Percentiles rank a stretch among this genome's conserved stretches.
Evolutionary conservation across 2,113 vertebrate species (phyloP).

Genomic region (Copsychus sechellarum): DNA sequence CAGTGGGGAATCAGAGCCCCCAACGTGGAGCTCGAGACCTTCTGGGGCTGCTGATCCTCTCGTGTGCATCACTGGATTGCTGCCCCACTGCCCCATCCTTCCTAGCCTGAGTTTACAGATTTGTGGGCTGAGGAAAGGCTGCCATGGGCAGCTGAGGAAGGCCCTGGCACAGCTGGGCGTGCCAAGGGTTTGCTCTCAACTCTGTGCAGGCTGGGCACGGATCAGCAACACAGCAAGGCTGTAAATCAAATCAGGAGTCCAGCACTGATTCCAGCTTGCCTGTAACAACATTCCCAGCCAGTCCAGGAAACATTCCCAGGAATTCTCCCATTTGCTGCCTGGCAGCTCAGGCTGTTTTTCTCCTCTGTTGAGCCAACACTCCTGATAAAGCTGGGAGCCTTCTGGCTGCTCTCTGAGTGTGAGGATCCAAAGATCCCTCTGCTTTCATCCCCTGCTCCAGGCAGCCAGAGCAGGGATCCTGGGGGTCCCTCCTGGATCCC

Average conservation of each 20-base stretch:
- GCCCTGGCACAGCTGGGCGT: background rate
- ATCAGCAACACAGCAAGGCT: background rate
- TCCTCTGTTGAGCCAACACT: background rate
- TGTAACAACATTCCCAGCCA: background rate
- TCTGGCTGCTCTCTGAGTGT: accelerated
- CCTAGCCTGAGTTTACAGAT: background rate
- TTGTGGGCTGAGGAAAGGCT: background rate
- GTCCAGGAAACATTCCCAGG: conserved; percentile 24
- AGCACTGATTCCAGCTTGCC: background rate
- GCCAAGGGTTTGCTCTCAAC: background rate
- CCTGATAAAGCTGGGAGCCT: background rate
- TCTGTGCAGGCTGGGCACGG: background rate
- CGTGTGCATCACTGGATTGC: background rate
- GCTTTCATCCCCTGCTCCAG: background rate
- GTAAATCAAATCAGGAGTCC: background rate
- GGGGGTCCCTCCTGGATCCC: background rate
- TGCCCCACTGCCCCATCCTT: background rate
- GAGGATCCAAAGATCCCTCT: background rate
- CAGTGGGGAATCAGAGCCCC: background rate
- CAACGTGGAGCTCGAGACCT: accelerated
- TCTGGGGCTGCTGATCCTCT: background rate
- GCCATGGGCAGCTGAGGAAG: background rate
- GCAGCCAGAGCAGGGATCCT: background rate
- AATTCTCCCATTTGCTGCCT: background rate
- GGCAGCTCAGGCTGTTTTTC: background rate